A percentile compares a stretch with the other conserved stretches of the same genome.
Conservation (phyloP, 2,113 vertebrate species). For the Xiphias gladius region DNA sequence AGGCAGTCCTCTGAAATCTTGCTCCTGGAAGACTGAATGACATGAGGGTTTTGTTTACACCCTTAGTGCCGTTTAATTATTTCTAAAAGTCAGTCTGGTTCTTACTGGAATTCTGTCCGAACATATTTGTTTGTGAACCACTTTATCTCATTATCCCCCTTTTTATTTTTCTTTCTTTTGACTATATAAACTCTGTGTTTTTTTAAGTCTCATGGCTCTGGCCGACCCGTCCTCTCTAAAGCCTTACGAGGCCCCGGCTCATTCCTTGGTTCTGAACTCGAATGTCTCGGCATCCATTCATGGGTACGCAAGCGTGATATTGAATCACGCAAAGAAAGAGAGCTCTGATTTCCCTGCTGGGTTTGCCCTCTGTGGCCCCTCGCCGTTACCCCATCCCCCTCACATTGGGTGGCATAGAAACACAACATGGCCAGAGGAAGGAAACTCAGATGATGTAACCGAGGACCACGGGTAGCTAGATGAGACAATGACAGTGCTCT, state of each 20-base stretch:
- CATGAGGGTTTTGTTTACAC: slow-evolving; percentile 5
- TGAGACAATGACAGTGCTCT: slow-evolving; percentile 28
- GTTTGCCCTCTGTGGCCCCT: slow-evolving; percentile 66
- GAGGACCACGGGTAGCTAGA: neutral
- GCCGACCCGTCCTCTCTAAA: slow-evolving; percentile 29
- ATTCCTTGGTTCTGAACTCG: slow-evolving; percentile 66
- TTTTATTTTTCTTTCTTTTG: neutral
- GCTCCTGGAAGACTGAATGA: neutral
- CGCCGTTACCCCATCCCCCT: slow-evolving; percentile 30
- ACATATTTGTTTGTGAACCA: neutral
- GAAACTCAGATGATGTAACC: slow-evolving; percentile 64
- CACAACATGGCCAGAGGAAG: slow-evolving; percentile 55
- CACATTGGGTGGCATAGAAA: slow-evolving; percentile 65
- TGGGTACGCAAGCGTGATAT: slow-evolving; percentile 78
- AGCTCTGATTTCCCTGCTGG: slow-evolving; percentile 75
- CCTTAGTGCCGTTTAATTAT: slow-evolving; percentile 12
- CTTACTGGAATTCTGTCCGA: neutral
- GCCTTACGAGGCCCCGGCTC: slow-evolving; percentile 29
- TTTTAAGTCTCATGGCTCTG: neutral
- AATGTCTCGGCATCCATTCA: slow-evolving; percentile 72
- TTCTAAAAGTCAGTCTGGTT: slow-evolving; percentile 17
- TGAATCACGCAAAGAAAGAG: slow-evolving; percentile 77
- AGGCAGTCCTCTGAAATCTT: slow-evolving; percentile 12
- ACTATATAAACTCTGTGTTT: neutral
- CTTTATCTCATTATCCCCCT: slow-evolving; percentile 23